Evolutionary conservation across 2,113 vertebrate genomes (phyloP), one percentile per base, ranked within the genome.

Genomic region (Hyaena hyaena): DNA sequence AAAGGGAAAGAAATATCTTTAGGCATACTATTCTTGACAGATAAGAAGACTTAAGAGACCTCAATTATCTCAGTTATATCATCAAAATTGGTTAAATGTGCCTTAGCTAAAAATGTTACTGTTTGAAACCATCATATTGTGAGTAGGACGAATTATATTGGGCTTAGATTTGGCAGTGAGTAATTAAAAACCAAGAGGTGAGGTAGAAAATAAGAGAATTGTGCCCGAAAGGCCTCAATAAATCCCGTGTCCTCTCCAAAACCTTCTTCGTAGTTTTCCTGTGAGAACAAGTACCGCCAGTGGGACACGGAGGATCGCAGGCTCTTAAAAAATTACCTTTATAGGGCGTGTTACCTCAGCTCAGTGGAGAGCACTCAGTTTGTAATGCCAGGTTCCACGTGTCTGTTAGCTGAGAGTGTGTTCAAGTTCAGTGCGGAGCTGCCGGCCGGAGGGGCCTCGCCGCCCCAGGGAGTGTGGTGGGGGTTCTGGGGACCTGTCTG

Each of bases 181-280:
- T 93, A 79, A 94, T 93, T 96, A 74, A 84, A 88, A 90, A 50
- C 80, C 81, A 74, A 80, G 43, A 95, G 33, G 31, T 80, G 76
- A 95, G 93, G 71, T 21, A 61, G 87, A 68, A 96, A 83, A 74
- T 35, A 55, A 65, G 4, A 45, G 63, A 88, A 17, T 31, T 79
- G 26, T 93, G 66, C 55, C n/a, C 65, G 23, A 77, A 74, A 58
- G 2, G 21, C 77, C 69, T 69, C 19, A 89, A 79, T 96, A 69
- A 80, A 79, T 33, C 55, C 26, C 48, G 35, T 86, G 23, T 76
- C 53, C 53, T 73, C 66, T 58, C 33, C 21, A 23, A 21, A 15
- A 39, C 21, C 0, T 79, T 63, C 14, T 63, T 83, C 11, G 3
- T 14, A 39, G 10, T 94, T 88, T 35, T 35, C 31, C 53, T 81